Evolutionary conservation across 1,140 invertebrate genomes (phyloP).

Genomic region (Trigoniulus corallinus): DNA sequence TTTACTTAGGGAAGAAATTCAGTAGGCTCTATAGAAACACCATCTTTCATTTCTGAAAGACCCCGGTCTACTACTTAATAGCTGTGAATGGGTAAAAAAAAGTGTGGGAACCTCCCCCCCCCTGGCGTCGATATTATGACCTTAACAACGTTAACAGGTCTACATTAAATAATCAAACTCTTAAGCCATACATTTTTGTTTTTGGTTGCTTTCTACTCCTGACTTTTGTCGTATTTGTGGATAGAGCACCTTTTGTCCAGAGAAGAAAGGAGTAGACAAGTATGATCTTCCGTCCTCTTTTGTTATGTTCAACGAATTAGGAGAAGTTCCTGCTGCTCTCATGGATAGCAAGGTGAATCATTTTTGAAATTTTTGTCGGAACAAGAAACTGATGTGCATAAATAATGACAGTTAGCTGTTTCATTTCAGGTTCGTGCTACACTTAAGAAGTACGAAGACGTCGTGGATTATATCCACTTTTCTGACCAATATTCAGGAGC

Average conservation of each 20-base stretch:
- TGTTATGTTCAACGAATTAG: constrained; percentile 73
- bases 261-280: constrained; percentile 70
- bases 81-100: no score
- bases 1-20: no score
- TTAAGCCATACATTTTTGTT: no score
- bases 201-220: constrained; percentile 1
- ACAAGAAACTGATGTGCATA: constrained; percentile 13
- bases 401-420: constrained; percentile 6
- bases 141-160: no score
- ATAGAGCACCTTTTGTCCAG: constrained; percentile 82
- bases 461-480: constrained; percentile 91
- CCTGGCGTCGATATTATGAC: no score
- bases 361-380: background rate
- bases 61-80: no score
- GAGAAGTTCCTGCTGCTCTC: constrained; percentile 63
- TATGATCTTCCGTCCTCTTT: constrained; percentile 64
- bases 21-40: no score
- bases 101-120: no score
- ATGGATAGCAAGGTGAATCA: constrained; percentile 58
- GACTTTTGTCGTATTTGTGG: constrained; percentile 14
- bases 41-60: no score
- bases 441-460: constrained; percentile 64
- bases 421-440: constrained; percentile 35
- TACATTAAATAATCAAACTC: no score
- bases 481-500: constrained; percentile 87